Percentiles rank a stretch among this genome's conserved stretches.
These are phyloP conservation scores for Corvus moneduloides DNA, from an alignment of 2,113 vertebrate species.

Conservation along the genomic window DNA sequence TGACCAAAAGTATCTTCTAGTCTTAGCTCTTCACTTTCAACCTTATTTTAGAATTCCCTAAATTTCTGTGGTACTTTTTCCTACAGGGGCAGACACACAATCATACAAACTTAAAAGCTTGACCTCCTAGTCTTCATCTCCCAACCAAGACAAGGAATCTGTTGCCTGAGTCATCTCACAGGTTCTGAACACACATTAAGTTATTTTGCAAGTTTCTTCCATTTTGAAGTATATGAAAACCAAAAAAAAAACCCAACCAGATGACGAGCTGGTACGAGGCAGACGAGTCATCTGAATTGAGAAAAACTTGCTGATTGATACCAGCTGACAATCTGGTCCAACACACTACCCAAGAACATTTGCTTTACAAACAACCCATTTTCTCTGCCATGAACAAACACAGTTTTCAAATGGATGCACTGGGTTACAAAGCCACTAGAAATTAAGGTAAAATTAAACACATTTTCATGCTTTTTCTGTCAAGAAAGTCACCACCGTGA, in stretches of 20 bases:
- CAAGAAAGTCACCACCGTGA: background rate
- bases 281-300: background rate
- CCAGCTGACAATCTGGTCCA: background rate
- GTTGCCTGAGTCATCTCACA: background rate
- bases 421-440: background rate
- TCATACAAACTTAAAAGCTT: background rate
- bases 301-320: background rate
- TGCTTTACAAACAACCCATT: background rate
- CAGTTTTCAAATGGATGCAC: background rate
- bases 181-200: background rate
- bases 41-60: background rate
- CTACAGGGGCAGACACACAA: background rate
- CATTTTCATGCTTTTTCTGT: rapidly evolving
- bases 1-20: background rate
- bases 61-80: background rate
- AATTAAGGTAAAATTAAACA: background rate
- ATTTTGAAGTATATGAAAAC: background rate
- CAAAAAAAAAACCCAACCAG: background rate
- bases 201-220: background rate
- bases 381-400: background rate
- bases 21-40: background rate
- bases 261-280: background rate
- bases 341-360: background rate
- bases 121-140: background rate
- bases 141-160: background rate